Evolutionary conservation across 2,113 vertebrate genomes (phyloP).

Genomic region (Megaleporinus macrocephalus): DNA sequence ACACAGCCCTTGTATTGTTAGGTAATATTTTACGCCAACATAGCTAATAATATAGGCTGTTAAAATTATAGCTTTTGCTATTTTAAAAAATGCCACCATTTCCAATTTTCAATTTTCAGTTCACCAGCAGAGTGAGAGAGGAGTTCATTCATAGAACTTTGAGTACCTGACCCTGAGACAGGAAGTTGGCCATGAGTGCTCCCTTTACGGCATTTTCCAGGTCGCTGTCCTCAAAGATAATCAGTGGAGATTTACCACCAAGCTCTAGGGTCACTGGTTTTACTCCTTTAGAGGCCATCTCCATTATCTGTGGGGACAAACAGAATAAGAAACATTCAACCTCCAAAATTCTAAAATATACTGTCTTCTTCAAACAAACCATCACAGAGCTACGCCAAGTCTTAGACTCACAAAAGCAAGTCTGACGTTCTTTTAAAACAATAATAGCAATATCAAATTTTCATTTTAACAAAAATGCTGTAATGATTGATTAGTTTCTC

Average conservation of each 20-base stretch:
- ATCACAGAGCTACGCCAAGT: too few relatives aligned
- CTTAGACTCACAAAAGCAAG: too few relatives aligned
- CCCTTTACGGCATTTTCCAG: constrained; percentile 90
- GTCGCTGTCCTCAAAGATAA: constrained; percentile 90
- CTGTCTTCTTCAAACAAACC: not conserved
- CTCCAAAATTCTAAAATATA: not conserved
- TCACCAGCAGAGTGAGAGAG: not conserved
- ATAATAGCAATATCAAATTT: too few relatives aligned
- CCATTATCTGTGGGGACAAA: constrained; percentile 83
- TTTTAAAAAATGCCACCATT: too few relatives aligned
- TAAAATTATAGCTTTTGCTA: too few relatives aligned
- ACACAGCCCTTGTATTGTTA: too few relatives aligned
- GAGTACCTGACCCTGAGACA: constrained; percentile 92
- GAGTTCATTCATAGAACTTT: not conserved
- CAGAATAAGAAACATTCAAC: not conserved
- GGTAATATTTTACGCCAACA: too few relatives aligned
- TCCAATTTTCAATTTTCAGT: too few relatives aligned
- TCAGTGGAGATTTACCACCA: constrained; percentile 94
- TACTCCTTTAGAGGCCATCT: constrained; percentile 86
- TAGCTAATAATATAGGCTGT: too few relatives aligned
- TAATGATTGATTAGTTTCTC: too few relatives aligned
- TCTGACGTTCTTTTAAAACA: too few relatives aligned
- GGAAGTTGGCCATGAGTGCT: constrained; percentile 95
- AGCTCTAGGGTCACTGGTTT: constrained; percentile 95
- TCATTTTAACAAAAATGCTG: too few relatives aligned